These are phyloP conservation scores for Carcharodon carcharias DNA, from an alignment of 2,797 vertebrate genomes.

Conservation along the genomic window DNA sequence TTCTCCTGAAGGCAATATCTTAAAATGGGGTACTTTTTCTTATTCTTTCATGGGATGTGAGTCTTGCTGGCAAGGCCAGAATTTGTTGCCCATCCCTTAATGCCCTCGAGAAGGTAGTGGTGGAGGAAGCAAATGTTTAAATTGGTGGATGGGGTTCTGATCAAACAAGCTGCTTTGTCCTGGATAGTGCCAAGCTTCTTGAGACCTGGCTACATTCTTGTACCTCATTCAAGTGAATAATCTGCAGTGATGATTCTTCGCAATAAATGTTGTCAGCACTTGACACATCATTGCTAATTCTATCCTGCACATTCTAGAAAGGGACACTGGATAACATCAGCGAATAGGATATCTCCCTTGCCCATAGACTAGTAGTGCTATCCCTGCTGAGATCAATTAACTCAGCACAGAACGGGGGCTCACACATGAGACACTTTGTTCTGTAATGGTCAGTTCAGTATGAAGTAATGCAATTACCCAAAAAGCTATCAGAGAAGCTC, in stretches of 20 bases:
- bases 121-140: no score
- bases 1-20: neutral
- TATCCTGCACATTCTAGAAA: neutral
- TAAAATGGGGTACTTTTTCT: no score
- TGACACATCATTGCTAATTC: neutral
- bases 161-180: no score
- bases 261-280: neutral
- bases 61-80: no score
- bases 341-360: neutral
- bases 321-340: neutral
- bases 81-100: no score
- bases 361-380: neutral
- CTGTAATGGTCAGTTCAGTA: neutral
- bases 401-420: neutral
- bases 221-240: neutral
- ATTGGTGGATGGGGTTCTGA: no score
- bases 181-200: no score
- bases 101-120: no score
- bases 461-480: neutral
- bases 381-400: neutral
- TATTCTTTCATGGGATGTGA: no score
- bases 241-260: neutral
- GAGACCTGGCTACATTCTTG: neutral
- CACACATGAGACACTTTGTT: neutral
- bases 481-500: neutral